A percentile compares a stretch with the other conserved stretches of the same genome.
phyloP scores from a whole-genome alignment of 2,113 vertebrate genomes.

The Hippocampus guttulatus region DNA sequence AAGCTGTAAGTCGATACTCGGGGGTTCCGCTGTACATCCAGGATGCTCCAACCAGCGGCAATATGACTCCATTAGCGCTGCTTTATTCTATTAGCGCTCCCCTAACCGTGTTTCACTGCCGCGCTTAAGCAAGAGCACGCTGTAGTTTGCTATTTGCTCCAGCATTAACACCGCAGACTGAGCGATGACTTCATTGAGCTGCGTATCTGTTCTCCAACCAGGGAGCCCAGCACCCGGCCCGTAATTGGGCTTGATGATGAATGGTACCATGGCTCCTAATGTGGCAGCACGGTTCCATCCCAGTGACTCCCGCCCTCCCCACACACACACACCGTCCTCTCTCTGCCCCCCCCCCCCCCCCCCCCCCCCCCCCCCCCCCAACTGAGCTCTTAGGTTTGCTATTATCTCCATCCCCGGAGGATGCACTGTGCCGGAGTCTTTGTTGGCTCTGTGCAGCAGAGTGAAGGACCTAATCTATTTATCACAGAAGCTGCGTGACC shows the following conservation, averaged over 20 bases:
- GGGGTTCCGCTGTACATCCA: background rate
- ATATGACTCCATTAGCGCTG: constrained; percentile 24
- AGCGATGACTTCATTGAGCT: constrained; percentile 47
- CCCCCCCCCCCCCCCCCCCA: background rate
- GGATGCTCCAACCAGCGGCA: constrained; percentile 30
- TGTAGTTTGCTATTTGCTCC: constrained; percentile 49
- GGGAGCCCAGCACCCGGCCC: constrained; percentile 32
- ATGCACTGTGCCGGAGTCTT: constrained; percentile 64
- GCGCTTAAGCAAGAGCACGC: constrained; percentile 25
- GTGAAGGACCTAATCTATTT: constrained; percentile 73
- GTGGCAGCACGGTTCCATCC: constrained; percentile 63
- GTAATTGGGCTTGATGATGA: constrained; percentile 69
- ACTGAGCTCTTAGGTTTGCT: constrained; percentile 56
- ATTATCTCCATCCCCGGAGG: constrained; percentile 69
- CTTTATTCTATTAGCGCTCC: constrained; percentile 32
- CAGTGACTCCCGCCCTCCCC: background rate
- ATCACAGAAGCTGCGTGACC: constrained; percentile 67
- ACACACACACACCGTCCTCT: no score
- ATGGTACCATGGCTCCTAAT: constrained; percentile 61
- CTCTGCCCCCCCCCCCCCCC: no score
- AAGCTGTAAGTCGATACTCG: background rate
- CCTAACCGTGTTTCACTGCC: constrained; percentile 35
- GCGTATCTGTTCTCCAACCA: constrained; percentile 11
- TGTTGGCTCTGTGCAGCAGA: constrained; percentile 48
- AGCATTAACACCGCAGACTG: constrained; percentile 40